Conservation (phyloP, 37 sponge, comb jelly and placozoan genomes). For the Geodia barretti region DNA sequence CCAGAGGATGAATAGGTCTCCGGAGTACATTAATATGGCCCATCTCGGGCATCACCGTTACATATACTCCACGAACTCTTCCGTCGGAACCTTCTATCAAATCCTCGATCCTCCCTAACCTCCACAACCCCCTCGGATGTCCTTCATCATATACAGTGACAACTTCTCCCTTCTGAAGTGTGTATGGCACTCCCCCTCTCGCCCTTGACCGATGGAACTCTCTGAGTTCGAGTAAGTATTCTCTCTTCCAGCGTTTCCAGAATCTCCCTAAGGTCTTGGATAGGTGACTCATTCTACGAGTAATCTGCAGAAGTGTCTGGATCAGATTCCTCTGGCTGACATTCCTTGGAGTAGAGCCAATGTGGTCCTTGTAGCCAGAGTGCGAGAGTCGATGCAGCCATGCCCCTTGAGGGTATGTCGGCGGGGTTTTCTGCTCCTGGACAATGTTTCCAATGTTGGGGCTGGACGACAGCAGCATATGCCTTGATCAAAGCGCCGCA, state of each 20-base stretch:
- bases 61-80: neutral
- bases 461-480: constrained; percentile 29
- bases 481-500: constrained; percentile 19
- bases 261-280: neutral
- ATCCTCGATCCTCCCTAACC: constrained; percentile 7
- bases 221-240: constrained; percentile 31
- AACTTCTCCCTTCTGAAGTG: constrained; percentile 8
- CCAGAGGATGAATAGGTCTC: constrained; percentile 21
- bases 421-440: constrained; percentile 35
- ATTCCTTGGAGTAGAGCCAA: neutral
- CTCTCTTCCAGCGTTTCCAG: constrained; percentile 37
- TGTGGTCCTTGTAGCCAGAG: neutral
- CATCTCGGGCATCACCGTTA: neutral
- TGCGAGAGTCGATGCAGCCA: neutral
- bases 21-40: neutral
- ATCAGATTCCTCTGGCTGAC: too few species aligned
- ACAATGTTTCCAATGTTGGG: constrained; percentile 19
- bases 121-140: constrained; percentile 19
- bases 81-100: neutral
- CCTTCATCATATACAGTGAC: constrained; percentile 13
- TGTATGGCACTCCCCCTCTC: neutral
- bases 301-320: too few species aligned
- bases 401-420: constrained; percentile 19
- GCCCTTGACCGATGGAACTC: constrained; percentile 11
- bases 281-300: constrained; percentile 4